These are phyloP conservation scores for Probaryconus sp. DNA, from an alignment of 1,140 invertebrate genomes.

Conservation along the genomic window DNA sequence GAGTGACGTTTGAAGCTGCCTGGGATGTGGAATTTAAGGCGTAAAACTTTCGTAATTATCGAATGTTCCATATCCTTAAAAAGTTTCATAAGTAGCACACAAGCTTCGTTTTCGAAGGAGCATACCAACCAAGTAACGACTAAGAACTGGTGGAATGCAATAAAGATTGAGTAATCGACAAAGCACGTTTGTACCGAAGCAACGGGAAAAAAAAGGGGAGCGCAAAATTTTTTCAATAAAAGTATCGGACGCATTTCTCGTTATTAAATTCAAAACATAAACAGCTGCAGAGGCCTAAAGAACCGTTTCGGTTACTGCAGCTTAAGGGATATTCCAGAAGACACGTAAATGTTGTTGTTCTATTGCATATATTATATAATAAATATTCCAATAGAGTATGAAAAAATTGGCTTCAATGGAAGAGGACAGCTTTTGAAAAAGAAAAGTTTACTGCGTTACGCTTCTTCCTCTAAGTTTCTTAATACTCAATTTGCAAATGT, in stretches of 20 bases:
- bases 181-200: slow-evolving; percentile 17
- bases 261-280: slow-evolving; percentile 43
- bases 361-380: no score
- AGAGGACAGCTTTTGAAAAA: slow-evolving; percentile 27
- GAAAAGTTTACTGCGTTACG: slow-evolving; percentile 28
- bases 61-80: slow-evolving; percentile 69
- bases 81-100: slow-evolving; percentile 68
- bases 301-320: no score
- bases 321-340: no score
- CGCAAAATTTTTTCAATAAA: slow-evolving; percentile 30
- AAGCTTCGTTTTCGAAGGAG: slow-evolving; percentile 38
- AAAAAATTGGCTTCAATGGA: slow-evolving; percentile 22
- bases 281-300: slow-evolving; percentile 35
- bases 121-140: slow-evolving; percentile 1
- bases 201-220: no score
- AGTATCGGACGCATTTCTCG: slow-evolving; percentile 40
- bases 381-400: slow-evolving; percentile 47
- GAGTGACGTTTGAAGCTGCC: slow-evolving; percentile 52
- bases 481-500: slow-evolving; percentile 56
- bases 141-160: slow-evolving; percentile 55
- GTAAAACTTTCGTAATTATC: slow-evolving; percentile 69
- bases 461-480: slow-evolving; percentile 27
- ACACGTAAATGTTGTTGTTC: no score
- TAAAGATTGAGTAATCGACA: slow-evolving; percentile 48
- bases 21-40: slow-evolving; percentile 65